A percentile compares a stretch with the other conserved stretches of the same genome.
Conservation (phyloP, 2,113 vertebrate genomes). For the Glaucomys volans region DNA sequence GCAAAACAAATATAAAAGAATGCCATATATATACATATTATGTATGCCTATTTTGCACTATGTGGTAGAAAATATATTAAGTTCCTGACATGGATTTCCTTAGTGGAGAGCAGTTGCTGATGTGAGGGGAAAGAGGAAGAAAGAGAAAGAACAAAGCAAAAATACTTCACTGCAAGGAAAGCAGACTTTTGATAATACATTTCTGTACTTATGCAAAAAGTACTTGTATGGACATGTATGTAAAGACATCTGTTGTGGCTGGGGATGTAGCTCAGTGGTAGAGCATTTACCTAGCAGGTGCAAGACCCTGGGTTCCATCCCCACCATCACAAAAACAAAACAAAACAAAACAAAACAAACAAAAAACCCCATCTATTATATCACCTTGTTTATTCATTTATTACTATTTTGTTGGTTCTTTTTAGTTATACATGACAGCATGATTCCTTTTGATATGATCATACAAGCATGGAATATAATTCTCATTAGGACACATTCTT, state of each 20-base stretch:
- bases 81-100: background rate
- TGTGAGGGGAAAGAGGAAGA: background rate
- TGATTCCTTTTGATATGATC: too few relatives aligned
- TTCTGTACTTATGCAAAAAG: background rate
- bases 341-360: too few relatives aligned
- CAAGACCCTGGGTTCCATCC: too few relatives aligned
- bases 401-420: background rate
- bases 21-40: background rate
- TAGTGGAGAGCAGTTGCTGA: background rate
- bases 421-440: too few relatives aligned
- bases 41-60: background rate
- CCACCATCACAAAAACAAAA: too few relatives aligned
- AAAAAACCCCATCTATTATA: too few relatives aligned
- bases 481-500: too few relatives aligned
- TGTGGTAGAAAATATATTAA: background rate
- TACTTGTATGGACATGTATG: background rate
- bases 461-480: too few relatives aligned
- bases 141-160: background rate
- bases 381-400: background rate
- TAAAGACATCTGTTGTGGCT: background rate
- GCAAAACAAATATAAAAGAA: conserved; percentile 14
- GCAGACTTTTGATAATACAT: background rate
- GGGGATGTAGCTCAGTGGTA: too few relatives aligned
- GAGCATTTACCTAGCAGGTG: too few relatives aligned
- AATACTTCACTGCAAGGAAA: background rate